A percentile compares a stretch with the other conserved stretches of the same genome.
Evolutionary conservation across 2,797 vertebrate species (phyloP).

Genomic region (Rhinogobio ventralis): DNA sequence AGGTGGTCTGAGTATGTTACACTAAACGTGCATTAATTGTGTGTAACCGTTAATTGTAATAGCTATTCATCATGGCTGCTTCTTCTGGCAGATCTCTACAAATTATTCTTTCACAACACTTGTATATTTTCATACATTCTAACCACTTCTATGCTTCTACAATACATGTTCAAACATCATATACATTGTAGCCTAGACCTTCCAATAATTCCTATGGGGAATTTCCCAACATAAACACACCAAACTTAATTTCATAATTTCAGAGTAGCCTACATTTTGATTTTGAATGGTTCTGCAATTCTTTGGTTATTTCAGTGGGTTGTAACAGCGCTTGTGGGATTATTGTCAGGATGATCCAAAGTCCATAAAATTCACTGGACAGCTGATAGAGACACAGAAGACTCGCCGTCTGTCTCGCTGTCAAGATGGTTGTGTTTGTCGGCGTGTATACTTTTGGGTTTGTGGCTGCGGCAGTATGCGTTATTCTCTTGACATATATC

Average conservation of each 20-base stretch:
- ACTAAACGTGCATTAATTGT: no score
- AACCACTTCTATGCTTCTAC: neutral
- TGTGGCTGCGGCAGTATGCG: slow-evolving; percentile 60
- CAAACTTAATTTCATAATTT: neutral
- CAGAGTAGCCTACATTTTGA: neutral
- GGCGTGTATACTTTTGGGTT: slow-evolving; percentile 56
- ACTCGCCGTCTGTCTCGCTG: neutral
- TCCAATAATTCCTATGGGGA: neutral
- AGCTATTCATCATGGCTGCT: no score
- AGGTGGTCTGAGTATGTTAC: no score
- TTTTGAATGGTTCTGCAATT: neutral
- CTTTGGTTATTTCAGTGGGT: neutral
- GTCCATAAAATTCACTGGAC: neutral
- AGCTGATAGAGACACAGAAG: neutral
- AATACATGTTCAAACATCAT: no score
- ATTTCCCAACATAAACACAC: neutral
- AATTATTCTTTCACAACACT: no score
- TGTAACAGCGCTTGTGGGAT: neutral
- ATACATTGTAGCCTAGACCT: no score
- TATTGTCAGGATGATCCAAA: slow-evolving; percentile 3
- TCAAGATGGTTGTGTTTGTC: slow-evolving; percentile 73
- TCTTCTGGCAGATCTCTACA: no score
- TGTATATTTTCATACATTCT: no score
- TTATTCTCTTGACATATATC: slow-evolving; percentile 68
- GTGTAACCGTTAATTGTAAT: no score